Percentiles rank a stretch among this genome's conserved stretches.
phyloP scores from a whole-genome alignment of 2,888 invertebrate species.

The Holacanthella duospinosa region DNA sequence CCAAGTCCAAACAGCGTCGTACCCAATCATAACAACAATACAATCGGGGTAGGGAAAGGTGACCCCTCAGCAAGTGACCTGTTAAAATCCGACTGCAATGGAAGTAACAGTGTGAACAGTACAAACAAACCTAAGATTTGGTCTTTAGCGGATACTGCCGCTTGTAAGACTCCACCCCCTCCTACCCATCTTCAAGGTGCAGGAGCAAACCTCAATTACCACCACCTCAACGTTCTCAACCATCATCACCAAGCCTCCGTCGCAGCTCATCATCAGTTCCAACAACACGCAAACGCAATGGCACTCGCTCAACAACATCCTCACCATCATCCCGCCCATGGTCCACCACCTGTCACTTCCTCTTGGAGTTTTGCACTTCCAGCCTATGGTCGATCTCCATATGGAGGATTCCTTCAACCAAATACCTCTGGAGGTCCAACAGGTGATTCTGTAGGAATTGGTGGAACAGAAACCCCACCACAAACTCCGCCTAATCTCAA shows the following conservation, averaged over 20 bases:
- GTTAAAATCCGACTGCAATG: slow-evolving; percentile 36
- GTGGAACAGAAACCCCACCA: slow-evolving; percentile 78
- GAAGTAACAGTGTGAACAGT: slow-evolving; percentile 50
- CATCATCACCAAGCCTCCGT: slow-evolving; percentile 19
- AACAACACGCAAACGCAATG: slow-evolving; percentile 40
- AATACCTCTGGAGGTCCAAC: slow-evolving; percentile 23
- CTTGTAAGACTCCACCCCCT: slow-evolving; percentile 82
- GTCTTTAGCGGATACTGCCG: slow-evolving; percentile 87
- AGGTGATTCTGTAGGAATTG: slow-evolving; percentile 43
- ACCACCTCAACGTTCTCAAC: slow-evolving; percentile 34
- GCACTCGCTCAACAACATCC: slow-evolving; percentile 22
- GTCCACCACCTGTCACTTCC: slow-evolving; percentile 48
- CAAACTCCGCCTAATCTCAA: slow-evolving; percentile 92
- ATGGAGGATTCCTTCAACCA: slow-evolving; percentile 32
- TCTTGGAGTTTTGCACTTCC: slow-evolving; percentile 49
- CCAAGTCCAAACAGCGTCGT: neutral
- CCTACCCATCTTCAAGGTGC: slow-evolving; percentile 45
- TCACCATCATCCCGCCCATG: slow-evolving; percentile 41
- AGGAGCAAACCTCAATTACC: slow-evolving; percentile 46
- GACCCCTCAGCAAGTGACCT: slow-evolving; percentile 36
- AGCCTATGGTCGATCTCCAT: slow-evolving; percentile 37
- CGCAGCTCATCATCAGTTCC: slow-evolving; percentile 39
- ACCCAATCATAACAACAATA: slow-evolving; percentile 31
- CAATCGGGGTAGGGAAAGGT: slow-evolving; percentile 31
- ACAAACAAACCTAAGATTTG: slow-evolving; percentile 90